Conservation (phyloP, 2,888 invertebrate species). For the Tetragonula carbonaria region DNA sequence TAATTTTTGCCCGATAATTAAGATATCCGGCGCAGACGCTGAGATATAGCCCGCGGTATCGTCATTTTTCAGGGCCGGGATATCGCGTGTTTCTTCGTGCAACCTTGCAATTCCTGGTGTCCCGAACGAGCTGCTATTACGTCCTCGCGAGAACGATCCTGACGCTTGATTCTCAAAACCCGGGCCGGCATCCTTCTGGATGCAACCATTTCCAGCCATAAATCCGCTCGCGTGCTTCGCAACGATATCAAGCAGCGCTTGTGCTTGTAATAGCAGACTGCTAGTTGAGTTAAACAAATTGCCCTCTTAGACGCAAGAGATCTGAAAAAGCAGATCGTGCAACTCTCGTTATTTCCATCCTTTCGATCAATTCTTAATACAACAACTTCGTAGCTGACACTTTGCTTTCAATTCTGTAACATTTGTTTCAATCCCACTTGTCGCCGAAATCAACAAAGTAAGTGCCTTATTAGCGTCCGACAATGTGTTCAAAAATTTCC, state of each 20-base stretch:
- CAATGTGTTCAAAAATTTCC: slow-evolving; percentile 4
- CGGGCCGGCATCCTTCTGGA: slow-evolving; percentile 5
- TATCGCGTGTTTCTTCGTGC: slow-evolving; percentile 61
- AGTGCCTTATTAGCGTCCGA: not conserved
- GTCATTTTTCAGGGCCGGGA: slow-evolving; percentile 72
- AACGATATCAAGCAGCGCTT: slow-evolving; percentile 2
- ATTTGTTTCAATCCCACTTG: no score
- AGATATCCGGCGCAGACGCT: slow-evolving; percentile 75
- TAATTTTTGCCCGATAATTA: slow-evolving; percentile 81
- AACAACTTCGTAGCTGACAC: no score
- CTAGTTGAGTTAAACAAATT: slow-evolving; percentile 7
- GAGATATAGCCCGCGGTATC: slow-evolving; percentile 73
- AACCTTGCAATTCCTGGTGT: slow-evolving; percentile 49
- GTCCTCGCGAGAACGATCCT: slow-evolving; percentile 42
- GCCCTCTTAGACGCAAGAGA: not conserved
- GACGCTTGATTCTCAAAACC: slow-evolving; percentile 28
- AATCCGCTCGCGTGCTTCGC: slow-evolving; percentile 18
- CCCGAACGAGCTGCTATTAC: slow-evolving; percentile 41
- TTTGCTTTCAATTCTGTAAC: no score
- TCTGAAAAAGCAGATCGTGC: not conserved
- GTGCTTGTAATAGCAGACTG: not conserved
- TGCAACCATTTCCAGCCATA: slow-evolving; percentile 7
- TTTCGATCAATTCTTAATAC: no score
- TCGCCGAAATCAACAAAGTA: not conserved
- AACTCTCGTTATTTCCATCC: not conserved